phyloP scores from a whole-genome alignment of 2,888 invertebrate species.

The Eretmocerus hayati region DNA sequence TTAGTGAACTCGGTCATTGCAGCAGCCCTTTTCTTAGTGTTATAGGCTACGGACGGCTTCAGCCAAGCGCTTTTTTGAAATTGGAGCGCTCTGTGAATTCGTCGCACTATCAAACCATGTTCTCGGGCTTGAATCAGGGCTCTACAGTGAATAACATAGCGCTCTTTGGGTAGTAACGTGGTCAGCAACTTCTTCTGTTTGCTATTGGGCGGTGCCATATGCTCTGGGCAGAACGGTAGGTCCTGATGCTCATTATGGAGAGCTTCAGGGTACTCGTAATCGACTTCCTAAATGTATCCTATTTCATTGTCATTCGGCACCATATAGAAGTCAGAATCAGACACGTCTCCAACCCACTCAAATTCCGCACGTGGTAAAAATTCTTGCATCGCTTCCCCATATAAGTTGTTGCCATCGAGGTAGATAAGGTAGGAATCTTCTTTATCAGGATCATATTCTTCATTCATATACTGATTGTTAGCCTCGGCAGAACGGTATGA shows the following conservation, averaged over 20 bases:
- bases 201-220: conserved; percentile 21
- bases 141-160: neutral
- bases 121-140: neutral
- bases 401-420: conserved; percentile 16
- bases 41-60: neutral
- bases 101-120: neutral
- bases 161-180: neutral
- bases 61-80: neutral
- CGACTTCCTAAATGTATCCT: neutral
- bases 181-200: conserved; percentile 26
- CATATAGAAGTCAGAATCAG: neutral
- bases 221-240: conserved; percentile 30
- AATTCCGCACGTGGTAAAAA: neutral
- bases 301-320: neutral
- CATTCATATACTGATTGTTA: conserved; percentile 23
- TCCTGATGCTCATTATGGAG: conserved; percentile 35
- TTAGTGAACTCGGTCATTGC: neutral
- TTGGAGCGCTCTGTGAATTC: neutral
- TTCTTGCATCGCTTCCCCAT: neutral
- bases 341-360: neutral
- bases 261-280: neutral
- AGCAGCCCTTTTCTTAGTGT: neutral
- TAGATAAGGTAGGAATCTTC: conserved; percentile 18
- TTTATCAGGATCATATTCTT: conserved; percentile 7
- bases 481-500: conserved; percentile 25